phyloP scores from a whole-genome alignment of 2,888 invertebrate species.

The Melolontha melolontha region DNA sequence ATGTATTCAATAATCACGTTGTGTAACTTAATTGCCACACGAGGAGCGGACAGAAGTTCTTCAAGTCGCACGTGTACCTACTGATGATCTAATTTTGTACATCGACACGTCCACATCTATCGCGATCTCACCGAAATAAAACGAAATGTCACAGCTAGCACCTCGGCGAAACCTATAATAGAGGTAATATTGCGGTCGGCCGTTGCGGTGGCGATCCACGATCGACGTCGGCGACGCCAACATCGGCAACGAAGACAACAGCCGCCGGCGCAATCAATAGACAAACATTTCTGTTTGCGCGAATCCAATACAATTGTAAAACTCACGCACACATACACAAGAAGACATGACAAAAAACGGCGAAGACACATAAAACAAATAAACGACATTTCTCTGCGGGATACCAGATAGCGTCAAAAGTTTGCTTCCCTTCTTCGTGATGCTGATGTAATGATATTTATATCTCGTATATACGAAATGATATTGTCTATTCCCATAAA shows the following conservation, averaged over 20 bases:
- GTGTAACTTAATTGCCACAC: conserved; percentile 20
- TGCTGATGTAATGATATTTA: too few relatives aligned
- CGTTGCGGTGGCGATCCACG: too few relatives aligned
- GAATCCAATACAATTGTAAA: neutral
- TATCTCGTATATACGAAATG: too few relatives aligned
- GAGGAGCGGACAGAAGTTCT: conserved; percentile 8
- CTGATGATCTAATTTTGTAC: conserved; percentile 12
- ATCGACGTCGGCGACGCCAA: neutral
- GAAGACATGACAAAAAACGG: neutral
- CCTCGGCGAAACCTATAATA: neutral
- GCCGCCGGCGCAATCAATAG: conserved; percentile 10
- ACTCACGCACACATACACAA: neutral
- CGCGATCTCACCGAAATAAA: conserved; percentile 12
- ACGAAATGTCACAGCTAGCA: neutral
- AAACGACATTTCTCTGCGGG: too few relatives aligned
- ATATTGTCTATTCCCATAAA: too few relatives aligned
- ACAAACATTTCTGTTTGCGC: conserved; percentile 5
- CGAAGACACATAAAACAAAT: too few relatives aligned
- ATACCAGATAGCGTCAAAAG: too few relatives aligned
- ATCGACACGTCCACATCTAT: conserved; percentile 1
- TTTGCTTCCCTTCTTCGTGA: too few relatives aligned
- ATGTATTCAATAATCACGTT: too few relatives aligned
- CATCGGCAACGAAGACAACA: neutral
- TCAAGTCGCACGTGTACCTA: conserved; percentile 19
- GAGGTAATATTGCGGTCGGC: too few relatives aligned